Base-by-base conservation (phyloP, 2,797 vertebrate genomes). In the Chloroceryle inda region DNA sequence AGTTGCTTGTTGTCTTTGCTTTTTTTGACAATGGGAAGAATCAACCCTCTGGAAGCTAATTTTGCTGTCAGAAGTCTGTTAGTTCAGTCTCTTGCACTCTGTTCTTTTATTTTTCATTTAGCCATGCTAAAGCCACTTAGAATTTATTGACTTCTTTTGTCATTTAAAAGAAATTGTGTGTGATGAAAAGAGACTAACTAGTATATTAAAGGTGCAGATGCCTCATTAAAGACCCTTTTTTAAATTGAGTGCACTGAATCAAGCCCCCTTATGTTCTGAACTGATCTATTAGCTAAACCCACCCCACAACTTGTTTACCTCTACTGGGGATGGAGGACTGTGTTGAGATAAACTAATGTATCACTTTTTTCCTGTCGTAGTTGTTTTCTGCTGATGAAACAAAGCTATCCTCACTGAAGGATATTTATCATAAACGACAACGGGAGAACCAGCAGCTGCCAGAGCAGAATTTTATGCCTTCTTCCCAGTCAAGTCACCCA, bases 361-460 rank as follows among this genome's bases (percentile, higher is more conserved):
- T 50, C 64, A 4, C 11, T 44, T 95, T 96, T 91, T 97, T 38
- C 52, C 94, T 89, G 83, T 93, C 88, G 64, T 89, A 99, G 98
- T 97, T 96, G 68, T 96, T 96, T n/a, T 85, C 97, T 90, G 97
- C 97, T 94, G 98, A 98, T 88, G 97, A 98, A 76, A 96, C 67
- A 44, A 98, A 98, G 81, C 96, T 96, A 5, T 97, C 97, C 35
- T 99, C 99, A 50, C 98, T 99, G 95, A 98, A 97, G 97, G 99
- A 99, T 93, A 99, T 99, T 96, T 99, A 99, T 95, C 98, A 98
- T 89, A 98, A 97, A 98, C 99, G 98, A 94, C 99, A 98, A 92
- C 98, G 88, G 68, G 97, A 98, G 38, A 98, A 97, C 40, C 94
- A 97, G 86, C 98, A 98, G 76, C 96, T 96, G 53, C 96, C 97